Percentiles rank a stretch among this genome's conserved stretches.
Conservation (phyloP, 2,113 vertebrate genomes). For the Melanocharis versteri region DNA sequence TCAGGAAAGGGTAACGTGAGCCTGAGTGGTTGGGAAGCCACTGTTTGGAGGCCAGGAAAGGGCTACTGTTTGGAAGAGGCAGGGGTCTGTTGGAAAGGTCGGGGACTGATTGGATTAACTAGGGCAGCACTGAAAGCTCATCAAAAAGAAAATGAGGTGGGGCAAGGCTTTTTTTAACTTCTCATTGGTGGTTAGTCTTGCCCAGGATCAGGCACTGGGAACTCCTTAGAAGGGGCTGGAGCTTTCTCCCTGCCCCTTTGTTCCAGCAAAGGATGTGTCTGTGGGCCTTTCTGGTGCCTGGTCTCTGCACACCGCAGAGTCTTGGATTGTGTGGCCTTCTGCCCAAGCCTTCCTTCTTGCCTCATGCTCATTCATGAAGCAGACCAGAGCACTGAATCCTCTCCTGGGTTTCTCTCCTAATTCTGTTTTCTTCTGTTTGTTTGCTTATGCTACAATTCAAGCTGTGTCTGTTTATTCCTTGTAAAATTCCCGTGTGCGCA, state of each 20-base stretch:
- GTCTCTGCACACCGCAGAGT: neutral
- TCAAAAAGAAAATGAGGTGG: neutral
- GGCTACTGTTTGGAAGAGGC: neutral
- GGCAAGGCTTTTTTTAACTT: neutral
- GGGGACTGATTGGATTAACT: neutral
- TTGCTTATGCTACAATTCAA: neutral
- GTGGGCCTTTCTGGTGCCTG: neutral
- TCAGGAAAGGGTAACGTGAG: neutral
- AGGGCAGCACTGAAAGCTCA: neutral
- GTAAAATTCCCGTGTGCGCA: neutral
- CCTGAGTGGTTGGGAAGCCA: neutral
- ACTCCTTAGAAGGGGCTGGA: neutral
- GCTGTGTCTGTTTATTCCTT: neutral
- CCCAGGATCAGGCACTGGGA: neutral
- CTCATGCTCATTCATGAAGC: neutral
- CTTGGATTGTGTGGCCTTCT: neutral
- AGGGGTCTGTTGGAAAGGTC: neutral
- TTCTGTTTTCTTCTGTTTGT: neutral
- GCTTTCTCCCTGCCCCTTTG: neutral
- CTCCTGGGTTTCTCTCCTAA: neutral
- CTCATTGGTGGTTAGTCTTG: neutral
- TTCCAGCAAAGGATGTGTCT: neutral
- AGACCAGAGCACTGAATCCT: neutral
- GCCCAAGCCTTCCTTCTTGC: neutral
- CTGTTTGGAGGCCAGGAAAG: neutral